A percentile compares a stretch with the other conserved stretches of the same genome.
Conservation (phyloP, 2,797 vertebrate species). For the Acrossocheilus fasciatus region DNA sequence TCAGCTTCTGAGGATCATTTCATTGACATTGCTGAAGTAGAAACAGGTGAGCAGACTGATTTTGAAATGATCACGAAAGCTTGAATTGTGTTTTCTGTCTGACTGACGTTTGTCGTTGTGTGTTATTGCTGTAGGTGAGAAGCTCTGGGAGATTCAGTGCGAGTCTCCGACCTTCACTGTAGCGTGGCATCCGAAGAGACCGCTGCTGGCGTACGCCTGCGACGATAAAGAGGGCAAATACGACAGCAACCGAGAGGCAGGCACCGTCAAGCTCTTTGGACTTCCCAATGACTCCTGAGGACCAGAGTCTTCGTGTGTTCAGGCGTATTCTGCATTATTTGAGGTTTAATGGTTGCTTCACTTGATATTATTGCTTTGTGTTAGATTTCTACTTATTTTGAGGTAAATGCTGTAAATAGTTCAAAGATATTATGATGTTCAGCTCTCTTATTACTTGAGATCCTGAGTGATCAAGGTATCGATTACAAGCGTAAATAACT, state of each 20-base stretch:
- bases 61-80: neutral
- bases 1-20: slow-evolving; percentile 98
- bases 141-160: slow-evolving; percentile 97
- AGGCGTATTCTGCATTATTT: neutral
- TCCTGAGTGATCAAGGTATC: neutral
- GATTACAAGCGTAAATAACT: neutral
- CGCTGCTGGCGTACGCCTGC: slow-evolving; percentile 94
- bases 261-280: slow-evolving; percentile 96
- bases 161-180: slow-evolving; percentile 98
- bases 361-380: neutral
- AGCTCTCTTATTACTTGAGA: neutral
- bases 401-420: slow-evolving; percentile 24
- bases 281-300: slow-evolving; percentile 93
- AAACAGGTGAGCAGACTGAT: slow-evolving; percentile 84
- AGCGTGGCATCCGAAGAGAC: slow-evolving; percentile 96
- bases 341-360: neutral
- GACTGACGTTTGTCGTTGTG: neutral
- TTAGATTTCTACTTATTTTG: neutral
- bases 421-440: slow-evolving; percentile 10
- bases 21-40: slow-evolving; percentile 97
- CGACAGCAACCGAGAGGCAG: slow-evolving; percentile 94
- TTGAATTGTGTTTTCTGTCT: neutral
- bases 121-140: slow-evolving; percentile 84
- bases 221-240: slow-evolving; percentile 99
- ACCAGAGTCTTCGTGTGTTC: neutral